phyloP scores from a whole-genome alignment of 2,888 invertebrate species.

The Hirtodrosophila cameraria region DNA sequence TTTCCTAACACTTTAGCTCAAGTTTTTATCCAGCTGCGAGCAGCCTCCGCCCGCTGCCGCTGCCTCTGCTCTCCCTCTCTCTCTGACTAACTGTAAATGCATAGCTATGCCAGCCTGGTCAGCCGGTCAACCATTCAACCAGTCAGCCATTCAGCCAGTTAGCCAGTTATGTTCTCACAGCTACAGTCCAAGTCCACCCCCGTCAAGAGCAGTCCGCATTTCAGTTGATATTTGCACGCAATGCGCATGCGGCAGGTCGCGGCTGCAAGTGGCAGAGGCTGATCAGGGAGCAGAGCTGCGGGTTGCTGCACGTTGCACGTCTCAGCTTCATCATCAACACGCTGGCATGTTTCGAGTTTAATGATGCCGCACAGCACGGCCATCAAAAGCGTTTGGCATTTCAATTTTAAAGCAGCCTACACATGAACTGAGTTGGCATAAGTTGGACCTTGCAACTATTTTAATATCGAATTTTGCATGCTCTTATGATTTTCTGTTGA shows the following conservation, averaged over 20 bases:
- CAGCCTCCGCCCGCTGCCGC: background rate
- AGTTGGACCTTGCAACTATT: background rate
- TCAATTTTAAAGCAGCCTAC: conserved; percentile 67
- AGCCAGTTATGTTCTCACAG: conserved; percentile 63
- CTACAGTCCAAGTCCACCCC: conserved; percentile 74
- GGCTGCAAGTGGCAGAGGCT: conserved; percentile 20
- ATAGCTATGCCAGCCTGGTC: no score
- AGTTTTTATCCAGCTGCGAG: conserved; percentile 52
- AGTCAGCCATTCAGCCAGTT: conserved; percentile 13
- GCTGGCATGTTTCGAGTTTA: conserved; percentile 55
- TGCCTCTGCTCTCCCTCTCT: background rate
- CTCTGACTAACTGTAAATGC: conserved; percentile 1
- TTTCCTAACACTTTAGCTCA: conserved; percentile 61
- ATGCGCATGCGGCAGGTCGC: conserved; percentile 48
- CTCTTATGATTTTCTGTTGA: conserved; percentile 12
- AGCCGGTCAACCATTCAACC: conserved; percentile 1
- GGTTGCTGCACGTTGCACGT: conserved; percentile 43
- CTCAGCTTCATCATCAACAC: conserved; percentile 30
- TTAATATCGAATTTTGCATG: conserved; percentile 9
- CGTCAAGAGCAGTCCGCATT: conserved; percentile 49
- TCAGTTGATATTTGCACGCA: conserved; percentile 73
- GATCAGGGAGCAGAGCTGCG: conserved; percentile 34
- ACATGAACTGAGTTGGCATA: conserved; percentile 24
- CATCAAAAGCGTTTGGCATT: conserved; percentile 74
- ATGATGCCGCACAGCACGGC: conserved; percentile 70